These are phyloP conservation scores for Celastrina argiolus DNA, from an alignment of 2,888 invertebrate genomes.

Conservation along the genomic window DNA sequence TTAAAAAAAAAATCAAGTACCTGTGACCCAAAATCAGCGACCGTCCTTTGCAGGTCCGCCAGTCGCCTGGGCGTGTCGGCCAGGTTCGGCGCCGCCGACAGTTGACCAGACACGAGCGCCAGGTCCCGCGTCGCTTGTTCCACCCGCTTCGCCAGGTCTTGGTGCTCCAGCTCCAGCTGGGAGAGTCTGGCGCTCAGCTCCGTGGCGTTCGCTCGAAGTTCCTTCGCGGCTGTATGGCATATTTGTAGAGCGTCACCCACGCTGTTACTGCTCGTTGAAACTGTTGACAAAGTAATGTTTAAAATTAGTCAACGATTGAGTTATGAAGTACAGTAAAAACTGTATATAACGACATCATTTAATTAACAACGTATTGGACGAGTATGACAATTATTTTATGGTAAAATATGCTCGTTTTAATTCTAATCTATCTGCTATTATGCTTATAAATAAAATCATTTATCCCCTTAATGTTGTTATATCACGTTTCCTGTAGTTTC, in stretches of 20 bases:
- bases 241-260: conserved; percentile 84
- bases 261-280: conserved; percentile 82
- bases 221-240: conserved; percentile 83
- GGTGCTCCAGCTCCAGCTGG: conserved; percentile 76
- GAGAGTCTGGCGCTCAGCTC: conserved; percentile 76
- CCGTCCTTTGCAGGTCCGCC: conserved; percentile 73
- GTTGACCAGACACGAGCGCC: conserved; percentile 74
- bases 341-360: no score
- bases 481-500: no score
- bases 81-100: conserved; percentile 78
- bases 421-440: no score
- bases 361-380: no score
- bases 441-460: no score
- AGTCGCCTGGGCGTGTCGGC: conserved; percentile 78
- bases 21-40: conserved; percentile 80
- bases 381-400: no score
- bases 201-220: conserved; percentile 82
- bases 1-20: conserved; percentile 33
- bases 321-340: no score
- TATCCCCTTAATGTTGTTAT: no score
- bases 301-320: no score
- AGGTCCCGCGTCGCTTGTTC: conserved; percentile 68
- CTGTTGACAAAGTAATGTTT: conserved; percentile 54
- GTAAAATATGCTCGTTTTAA: no score
- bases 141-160: conserved; percentile 51